Base-by-base conservation (phyloP, 2,888 invertebrate genomes). In the Lamproptera curius region DNA sequence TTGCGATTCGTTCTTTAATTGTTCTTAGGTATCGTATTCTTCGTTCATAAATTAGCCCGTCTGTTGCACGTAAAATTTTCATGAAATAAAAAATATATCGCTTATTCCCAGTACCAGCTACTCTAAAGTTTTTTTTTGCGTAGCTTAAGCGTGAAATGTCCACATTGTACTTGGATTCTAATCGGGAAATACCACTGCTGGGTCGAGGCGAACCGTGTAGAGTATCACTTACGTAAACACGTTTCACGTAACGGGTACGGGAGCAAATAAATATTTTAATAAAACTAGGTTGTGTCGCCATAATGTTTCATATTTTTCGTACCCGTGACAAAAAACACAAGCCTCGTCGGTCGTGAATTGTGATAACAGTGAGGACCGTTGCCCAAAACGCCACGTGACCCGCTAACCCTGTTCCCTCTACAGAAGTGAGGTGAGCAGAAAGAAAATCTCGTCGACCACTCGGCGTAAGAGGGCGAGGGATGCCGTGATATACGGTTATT, bases 381-480 rank as follows among this genome's bases (percentile, higher is more conserved):
- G 58, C 63, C 65, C 56, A 71, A 72, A 74, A 62, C 55, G 61
- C 47, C 60, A 52, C 55, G 52, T 65, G 74, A 72, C 78, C 77
- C 54, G 67, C 59, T 79, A 69, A 77, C 79, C 80, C 73, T 76
- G 74, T 72, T 61, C 54, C 47, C 55, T 60, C 69, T 73, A 71
- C 65, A 64, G n/a, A 72, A 73, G 57, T 70, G 74, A 61, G 61
- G 68, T 70, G 67, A 72, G 74, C 76, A 68, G 61, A 70, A 65
- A 74, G 72, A 67, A 31, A 11, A 31, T 72, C 71, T 72, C 65
- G 62, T 65, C 61, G 3, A 31, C n/a, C 11, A 13, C 31, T 31
- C 31, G 11, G 13, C 11, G 31, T 3, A 58, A 65, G 65, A 64
- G 63, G 56, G 66, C 65, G 59, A 65, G 56, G 17, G 20, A 40